These are phyloP conservation scores for Syndactyla subalaris DNA, from an alignment of 2,797 vertebrate species.

Conservation along the genomic window DNA sequence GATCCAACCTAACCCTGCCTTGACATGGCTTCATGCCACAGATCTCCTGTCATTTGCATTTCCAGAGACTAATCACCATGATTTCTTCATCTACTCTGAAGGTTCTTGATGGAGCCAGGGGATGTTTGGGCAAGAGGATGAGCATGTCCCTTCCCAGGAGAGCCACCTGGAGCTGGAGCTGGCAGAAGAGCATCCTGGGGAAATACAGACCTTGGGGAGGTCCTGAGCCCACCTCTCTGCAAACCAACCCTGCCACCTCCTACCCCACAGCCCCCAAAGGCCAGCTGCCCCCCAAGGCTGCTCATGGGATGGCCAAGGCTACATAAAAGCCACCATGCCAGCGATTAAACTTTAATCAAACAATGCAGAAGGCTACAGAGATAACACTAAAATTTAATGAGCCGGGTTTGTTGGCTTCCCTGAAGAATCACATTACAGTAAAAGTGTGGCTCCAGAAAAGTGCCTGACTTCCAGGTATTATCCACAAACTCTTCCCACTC, in stretches of 20 bases:
- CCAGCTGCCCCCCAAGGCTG: neutral
- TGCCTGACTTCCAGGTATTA: neutral
- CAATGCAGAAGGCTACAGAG: constrained; percentile 42
- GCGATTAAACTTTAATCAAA: constrained; percentile 68
- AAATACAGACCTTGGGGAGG: too few relatives aligned
- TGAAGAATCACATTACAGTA: constrained; percentile 19
- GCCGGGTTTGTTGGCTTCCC: constrained; percentile 47
- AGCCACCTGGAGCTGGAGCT: neutral
- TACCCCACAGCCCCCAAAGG: constrained; percentile 4
- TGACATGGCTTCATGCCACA: neutral
- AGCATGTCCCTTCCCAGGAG: accelerated
- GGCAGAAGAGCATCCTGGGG: neutral
- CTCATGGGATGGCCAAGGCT: neutral
- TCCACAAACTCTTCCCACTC: neutral
- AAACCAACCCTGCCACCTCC: neutral
- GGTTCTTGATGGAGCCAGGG: neutral
- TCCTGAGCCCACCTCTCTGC: neutral
- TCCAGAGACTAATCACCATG: neutral
- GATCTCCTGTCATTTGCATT: neutral
- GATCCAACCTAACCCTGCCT: neutral
- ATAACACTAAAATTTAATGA: constrained; percentile 62
- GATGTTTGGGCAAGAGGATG: neutral
- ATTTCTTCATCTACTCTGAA: accelerated
- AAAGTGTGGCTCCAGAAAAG: neutral
- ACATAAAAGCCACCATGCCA: constrained; percentile 58